phyloP scores from a whole-genome alignment of 2,888 invertebrate genomes.

The Tenthredo amoena region DNA sequence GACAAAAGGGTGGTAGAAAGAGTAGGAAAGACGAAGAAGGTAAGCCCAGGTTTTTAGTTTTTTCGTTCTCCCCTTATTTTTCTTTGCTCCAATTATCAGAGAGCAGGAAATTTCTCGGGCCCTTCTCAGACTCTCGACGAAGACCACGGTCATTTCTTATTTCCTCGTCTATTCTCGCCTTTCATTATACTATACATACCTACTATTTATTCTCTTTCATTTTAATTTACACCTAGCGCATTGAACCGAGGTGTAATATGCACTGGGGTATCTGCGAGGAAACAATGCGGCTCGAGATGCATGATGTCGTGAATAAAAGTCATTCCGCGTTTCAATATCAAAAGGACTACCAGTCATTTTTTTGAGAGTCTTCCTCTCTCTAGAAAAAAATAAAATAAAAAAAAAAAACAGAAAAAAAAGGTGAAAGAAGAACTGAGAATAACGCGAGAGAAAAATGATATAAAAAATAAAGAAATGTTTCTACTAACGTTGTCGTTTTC shows the following conservation, averaged over 20 bases:
- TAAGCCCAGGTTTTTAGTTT: slow-evolving; percentile 4
- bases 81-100: slow-evolving; percentile 35
- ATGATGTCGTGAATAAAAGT: no score
- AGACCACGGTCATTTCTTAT: slow-evolving; percentile 5
- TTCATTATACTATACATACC: neutral
- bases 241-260: neutral
- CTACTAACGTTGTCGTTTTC: neutral
- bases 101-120: slow-evolving; percentile 30
- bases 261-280: neutral
- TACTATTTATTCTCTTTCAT: neutral
- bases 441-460: neutral
- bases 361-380: neutral
- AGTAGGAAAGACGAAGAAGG: neutral
- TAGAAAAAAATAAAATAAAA: neutral
- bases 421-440: neutral
- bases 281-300: neutral
- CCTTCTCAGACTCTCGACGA: neutral
- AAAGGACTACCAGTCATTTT: neutral
- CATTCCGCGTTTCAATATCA: no score
- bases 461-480: neutral
- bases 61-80: neutral
- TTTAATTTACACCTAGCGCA: neutral
- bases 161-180: neutral
- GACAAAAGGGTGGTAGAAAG: neutral
- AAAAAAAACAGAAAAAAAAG: neutral